Base-by-base conservation (phyloP, 2,888 invertebrate species). In the Oasisia sp. region DNA sequence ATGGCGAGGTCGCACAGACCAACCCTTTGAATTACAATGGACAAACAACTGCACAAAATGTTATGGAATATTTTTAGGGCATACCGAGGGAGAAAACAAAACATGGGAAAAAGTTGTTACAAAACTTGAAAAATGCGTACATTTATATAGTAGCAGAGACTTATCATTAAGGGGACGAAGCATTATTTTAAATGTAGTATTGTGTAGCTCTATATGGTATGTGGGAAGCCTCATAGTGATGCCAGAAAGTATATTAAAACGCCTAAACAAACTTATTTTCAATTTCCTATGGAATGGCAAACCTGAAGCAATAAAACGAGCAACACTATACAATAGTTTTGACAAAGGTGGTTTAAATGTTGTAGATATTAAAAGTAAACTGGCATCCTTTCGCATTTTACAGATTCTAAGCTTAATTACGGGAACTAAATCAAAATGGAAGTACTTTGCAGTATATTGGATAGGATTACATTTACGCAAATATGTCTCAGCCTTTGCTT, bases 121-220 rank as follows among this genome's bases (percentile, higher is more conserved):
- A n/a, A n/a, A n/a, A n/a, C n/a, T n/a, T n/a, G n/a, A n/a, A n/a
- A n/a, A n/a, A n/a, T n/a, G n/a, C n/a, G 32, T 91, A 14, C 14
- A 27, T 0, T 44, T 90, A 32, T 92, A 90, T 38, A 91, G 50
- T 2, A 90, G 32, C 3, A 92, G 91, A 7, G n/a, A 91, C 4
- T 45, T 92, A 1, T 90, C 92, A 27, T 91, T 92, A 2, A 91
- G 50, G 14, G 92, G 92, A 12, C 58, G 32, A 91, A 38, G 38
- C 1, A 32, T 19, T 0, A 2, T 89, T 32, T 32, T 89, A 32
- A 32, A 89, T 32, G 32, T 32, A 1, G 89, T 89, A 7, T 12
- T 89, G 9, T 89, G 89, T 12, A 89, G 89, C 89, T 89, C 89
- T 1, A 89, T 89, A 32, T 89, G 89, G 89, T 89, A 89, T 89